Percentiles rank a stretch among this genome's conserved stretches.
Conservation (phyloP, 2,888 invertebrate genomes). For the Dynastes grantii region DNA sequence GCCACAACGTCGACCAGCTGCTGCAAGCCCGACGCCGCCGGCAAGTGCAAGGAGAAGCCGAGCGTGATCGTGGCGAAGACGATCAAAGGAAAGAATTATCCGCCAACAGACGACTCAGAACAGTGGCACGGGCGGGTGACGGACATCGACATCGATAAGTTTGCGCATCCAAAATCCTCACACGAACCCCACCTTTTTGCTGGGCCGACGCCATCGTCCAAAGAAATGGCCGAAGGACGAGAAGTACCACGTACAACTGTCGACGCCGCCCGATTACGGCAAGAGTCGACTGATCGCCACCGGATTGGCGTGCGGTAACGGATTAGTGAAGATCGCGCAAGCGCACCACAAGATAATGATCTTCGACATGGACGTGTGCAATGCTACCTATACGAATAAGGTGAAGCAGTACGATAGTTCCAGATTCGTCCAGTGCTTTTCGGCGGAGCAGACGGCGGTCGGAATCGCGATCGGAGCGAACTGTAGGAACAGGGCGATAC, state of each 20-base stretch:
- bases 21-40: conserved; percentile 87
- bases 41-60: conserved; percentile 80
- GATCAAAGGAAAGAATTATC: conserved; percentile 89
- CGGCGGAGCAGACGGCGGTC: conserved; percentile 96
- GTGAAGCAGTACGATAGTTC: conserved; percentile 79
- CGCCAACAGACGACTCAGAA: conserved; percentile 87
- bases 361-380: conserved; percentile 95
- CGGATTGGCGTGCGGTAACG: conserved; percentile 91
- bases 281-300: conserved; percentile 83
- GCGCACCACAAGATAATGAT: conserved; percentile 85
- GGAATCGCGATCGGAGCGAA: conserved; percentile 94
- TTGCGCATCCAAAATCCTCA: no score
- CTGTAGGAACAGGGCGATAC: conserved; percentile 88
- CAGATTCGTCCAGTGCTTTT: conserved; percentile 94
- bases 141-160: conserved; percentile 82
- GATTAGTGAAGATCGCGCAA: conserved; percentile 85
- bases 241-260: conserved; percentile 78
- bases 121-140: conserved; percentile 97
- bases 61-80: conserved; percentile 90
- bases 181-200: no score
- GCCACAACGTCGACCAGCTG: conserved; percentile 91
- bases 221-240: conserved; percentile 72
- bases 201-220: conserved; percentile 61
- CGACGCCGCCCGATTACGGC: conserved; percentile 84
- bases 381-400: conserved; percentile 94